Evolutionary conservation across 1,140 invertebrate species (phyloP).

Genomic region (Oscheius sp.): DNA sequence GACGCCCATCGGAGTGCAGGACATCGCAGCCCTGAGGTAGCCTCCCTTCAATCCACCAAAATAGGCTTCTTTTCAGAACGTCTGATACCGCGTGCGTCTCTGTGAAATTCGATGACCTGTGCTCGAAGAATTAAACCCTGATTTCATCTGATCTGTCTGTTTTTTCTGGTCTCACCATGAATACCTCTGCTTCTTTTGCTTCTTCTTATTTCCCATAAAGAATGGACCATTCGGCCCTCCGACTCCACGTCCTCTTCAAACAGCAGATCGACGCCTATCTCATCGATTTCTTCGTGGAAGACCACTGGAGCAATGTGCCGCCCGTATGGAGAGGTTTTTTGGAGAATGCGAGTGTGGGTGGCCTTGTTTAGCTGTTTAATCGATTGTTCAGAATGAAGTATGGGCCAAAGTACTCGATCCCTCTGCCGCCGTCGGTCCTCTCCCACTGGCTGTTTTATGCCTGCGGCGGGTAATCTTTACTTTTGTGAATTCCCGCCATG

Average conservation of each 20-base stretch:
- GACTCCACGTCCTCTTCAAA: too few relatives aligned
- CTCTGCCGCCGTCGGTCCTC: neutral
- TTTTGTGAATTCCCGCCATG: too few relatives aligned
- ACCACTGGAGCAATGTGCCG: neutral
- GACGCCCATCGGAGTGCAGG: slow-evolving; percentile 17
- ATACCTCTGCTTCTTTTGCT: too few relatives aligned
- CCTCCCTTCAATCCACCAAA: neutral
- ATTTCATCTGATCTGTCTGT: too few relatives aligned
- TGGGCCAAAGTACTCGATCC: neutral
- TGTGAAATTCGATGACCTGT: slow-evolving; percentile 6
- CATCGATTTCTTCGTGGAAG: slow-evolving; percentile 15
- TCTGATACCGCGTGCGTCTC: slow-evolving; percentile 15
- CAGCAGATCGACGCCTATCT: too few relatives aligned
- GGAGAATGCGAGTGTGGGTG: neutral
- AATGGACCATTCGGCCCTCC: too few relatives aligned
- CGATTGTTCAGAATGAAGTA: neutral
- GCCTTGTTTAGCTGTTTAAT: neutral
- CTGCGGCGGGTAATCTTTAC: too few relatives aligned
- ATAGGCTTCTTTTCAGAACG: neutral
- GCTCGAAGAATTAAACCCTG: slow-evolving; percentile 10
- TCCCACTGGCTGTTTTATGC: slow-evolving; percentile 8
- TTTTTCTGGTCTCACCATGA: too few relatives aligned
- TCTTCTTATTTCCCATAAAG: too few relatives aligned
- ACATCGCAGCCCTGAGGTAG: slow-evolving; percentile 2
- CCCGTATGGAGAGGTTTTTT: slow-evolving; percentile 21